A percentile compares a stretch with the other conserved stretches of the same genome.
These are phyloP conservation scores for Mus spretus DNA, from an alignment of 2,797 vertebrate species.

Conservation along the genomic window DNA sequence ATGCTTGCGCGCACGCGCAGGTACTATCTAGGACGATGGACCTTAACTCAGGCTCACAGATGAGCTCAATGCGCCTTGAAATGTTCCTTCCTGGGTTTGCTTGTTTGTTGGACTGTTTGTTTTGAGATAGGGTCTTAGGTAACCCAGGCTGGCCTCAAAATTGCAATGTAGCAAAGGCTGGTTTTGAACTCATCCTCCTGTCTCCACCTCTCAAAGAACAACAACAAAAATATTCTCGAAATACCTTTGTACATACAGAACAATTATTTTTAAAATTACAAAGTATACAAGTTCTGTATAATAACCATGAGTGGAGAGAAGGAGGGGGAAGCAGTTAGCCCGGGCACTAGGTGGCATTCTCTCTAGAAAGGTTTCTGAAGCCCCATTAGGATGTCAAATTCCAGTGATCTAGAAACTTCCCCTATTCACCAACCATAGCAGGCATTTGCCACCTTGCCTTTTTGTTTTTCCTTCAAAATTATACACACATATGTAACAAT, in stretches of 20 bases:
- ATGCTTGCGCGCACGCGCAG: background rate
- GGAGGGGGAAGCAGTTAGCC: background rate
- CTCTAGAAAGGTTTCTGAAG: conserved; percentile 25
- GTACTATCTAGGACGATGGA: background rate
- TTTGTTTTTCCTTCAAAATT: background rate
- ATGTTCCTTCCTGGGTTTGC: background rate
- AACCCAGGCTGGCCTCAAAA: background rate
- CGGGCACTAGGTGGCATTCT: background rate
- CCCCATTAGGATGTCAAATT: conserved; percentile 38
- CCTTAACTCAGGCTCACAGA: conserved; percentile 24
- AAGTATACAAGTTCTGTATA: background rate
- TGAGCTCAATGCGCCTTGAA: background rate
- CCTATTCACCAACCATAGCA: background rate
- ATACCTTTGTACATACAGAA: background rate
- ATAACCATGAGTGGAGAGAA: background rate
- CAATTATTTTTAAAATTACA: background rate
- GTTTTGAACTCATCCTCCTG: background rate
- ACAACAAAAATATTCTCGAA: background rate
- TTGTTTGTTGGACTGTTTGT: background rate
- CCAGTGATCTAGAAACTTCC: conserved; percentile 33
- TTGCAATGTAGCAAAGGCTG: background rate
- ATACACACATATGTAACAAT: background rate
- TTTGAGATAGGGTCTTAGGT: background rate
- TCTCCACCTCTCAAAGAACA: background rate
- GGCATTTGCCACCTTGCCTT: conserved; percentile 1